Evolutionary conservation across 2,888 invertebrate genomes (phyloP).

Genomic region (Charanyca ferruginea): DNA sequence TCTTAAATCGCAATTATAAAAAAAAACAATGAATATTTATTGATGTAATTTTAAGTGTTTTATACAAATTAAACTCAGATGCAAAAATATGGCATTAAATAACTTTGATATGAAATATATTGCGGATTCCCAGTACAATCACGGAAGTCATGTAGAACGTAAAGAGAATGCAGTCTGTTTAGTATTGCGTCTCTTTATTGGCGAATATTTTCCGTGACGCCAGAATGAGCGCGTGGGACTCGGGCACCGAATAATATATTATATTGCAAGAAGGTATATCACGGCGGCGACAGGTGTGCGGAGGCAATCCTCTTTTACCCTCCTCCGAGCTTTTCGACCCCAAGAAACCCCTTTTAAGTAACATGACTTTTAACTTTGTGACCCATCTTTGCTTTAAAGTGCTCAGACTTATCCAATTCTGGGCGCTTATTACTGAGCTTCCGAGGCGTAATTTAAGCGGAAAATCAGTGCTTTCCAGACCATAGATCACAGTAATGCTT

Average conservation of each 20-base stretch:
- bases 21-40: neutral
- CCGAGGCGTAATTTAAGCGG: slow-evolving; percentile 67
- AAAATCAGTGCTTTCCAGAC: slow-evolving; percentile 64
- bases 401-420: slow-evolving; percentile 83
- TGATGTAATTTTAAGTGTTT: neutral
- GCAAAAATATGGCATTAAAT: slow-evolving; percentile 1
- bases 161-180: slow-evolving; percentile 43
- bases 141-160: neutral
- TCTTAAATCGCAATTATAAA: slow-evolving; percentile 10
- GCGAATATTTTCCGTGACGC: slow-evolving; percentile 55
- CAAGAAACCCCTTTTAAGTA: slow-evolving; percentile 89
- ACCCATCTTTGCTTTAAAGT: slow-evolving; percentile 89
- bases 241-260: slow-evolving; percentile 71
- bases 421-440: slow-evolving; percentile 73
- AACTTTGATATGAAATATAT: slow-evolving; percentile 14
- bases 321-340: slow-evolving; percentile 84
- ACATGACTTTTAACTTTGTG: slow-evolving; percentile 91
- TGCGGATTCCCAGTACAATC: slow-evolving; percentile 3
- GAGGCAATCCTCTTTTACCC: slow-evolving; percentile 85
- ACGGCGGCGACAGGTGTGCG: slow-evolving; percentile 84
- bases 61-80: slow-evolving; percentile 5
- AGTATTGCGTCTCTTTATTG: slow-evolving; percentile 50
- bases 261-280: slow-evolving; percentile 75
- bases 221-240: slow-evolving; percentile 57
- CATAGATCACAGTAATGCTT: slow-evolving; percentile 59